Evolutionary conservation across 2,113 vertebrate genomes (phyloP).

Genomic region (Axis porcinus): DNA sequence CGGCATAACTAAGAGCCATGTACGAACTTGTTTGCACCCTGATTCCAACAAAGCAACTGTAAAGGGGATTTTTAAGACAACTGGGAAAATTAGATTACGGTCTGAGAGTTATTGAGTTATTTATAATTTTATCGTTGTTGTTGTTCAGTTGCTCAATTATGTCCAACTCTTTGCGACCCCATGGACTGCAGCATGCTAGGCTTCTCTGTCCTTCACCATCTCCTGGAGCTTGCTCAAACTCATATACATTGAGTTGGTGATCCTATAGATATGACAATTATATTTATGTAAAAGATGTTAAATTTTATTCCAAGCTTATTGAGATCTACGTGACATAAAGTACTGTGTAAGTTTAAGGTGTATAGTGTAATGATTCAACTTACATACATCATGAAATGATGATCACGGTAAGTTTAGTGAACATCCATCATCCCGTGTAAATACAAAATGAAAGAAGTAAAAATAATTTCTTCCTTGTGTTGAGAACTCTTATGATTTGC

Average conservation of each 20-base stretch:
- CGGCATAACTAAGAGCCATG: not conserved
- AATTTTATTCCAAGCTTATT: not conserved
- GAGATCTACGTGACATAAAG: not conserved
- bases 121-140: not conserved
- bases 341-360: not conserved
- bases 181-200: not conserved
- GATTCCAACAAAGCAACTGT: not conserved
- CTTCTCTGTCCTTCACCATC: not conserved
- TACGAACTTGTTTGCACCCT: not conserved
- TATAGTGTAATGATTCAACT: not conserved
- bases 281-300: not conserved
- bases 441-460: not conserved
- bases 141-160: not conserved
- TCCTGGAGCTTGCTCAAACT: not conserved
- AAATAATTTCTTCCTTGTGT: not conserved
- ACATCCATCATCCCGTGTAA: not conserved
- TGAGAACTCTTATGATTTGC: not conserved
- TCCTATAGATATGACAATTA: not conserved
- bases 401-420: not conserved
- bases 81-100: not conserved
- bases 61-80: not conserved
- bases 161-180: not conserved
- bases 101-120: not conserved
- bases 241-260: not conserved
- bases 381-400: not conserved